Conservation (phyloP, 1,140 invertebrate species). For the Lordiphosa collinella region DNA sequence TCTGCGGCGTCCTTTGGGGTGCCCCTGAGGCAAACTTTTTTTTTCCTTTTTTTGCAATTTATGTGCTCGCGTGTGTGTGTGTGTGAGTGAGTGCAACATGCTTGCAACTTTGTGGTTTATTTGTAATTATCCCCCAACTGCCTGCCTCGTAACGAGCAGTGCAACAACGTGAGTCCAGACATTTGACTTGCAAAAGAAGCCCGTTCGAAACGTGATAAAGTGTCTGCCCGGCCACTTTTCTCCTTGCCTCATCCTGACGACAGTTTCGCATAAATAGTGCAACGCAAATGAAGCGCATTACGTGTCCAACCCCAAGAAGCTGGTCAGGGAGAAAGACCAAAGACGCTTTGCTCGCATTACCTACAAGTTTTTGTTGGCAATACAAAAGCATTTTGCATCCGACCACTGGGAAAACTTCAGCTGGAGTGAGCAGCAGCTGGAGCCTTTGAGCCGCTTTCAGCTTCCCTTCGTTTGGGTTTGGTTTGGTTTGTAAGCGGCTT, state of each 20-base stretch:
- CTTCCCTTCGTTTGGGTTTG: conserved; percentile 24
- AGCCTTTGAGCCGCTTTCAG: conserved; percentile 11
- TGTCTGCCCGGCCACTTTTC: conserved; percentile 23
- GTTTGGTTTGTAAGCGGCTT: conserved; percentile 62
- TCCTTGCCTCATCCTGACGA: conserved; percentile 11
- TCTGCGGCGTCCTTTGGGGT: conserved; percentile 34
- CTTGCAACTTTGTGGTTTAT: conserved; percentile 76
- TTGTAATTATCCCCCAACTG: conserved; percentile 66
- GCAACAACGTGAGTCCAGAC: conserved; percentile 53
- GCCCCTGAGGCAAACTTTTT: conserved; percentile 39
- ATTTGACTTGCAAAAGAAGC: conserved; percentile 60
- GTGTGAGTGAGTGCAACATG: conserved; percentile 47
- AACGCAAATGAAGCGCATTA: conserved; percentile 76
- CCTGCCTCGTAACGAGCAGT: conserved; percentile 38
- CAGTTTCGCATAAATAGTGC: conserved; percentile 55
- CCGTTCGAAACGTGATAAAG: conserved; percentile 68
- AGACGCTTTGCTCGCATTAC: conserved; percentile 10
- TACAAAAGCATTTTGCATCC: conserved; percentile 76
- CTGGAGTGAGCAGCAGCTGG: conserved; percentile 12
- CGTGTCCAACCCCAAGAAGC: conserved; percentile 37
- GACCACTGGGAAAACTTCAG: conserved; percentile 34
- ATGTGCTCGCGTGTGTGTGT: conserved; percentile 29
- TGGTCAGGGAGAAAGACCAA: conserved; percentile 26
- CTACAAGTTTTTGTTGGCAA: conserved; percentile 65
- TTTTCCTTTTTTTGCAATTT: conserved; percentile 39